These are phyloP conservation scores for Ictalurus punctatus DNA, from an alignment of 2,113 vertebrate species.

Conservation along the genomic window DNA sequence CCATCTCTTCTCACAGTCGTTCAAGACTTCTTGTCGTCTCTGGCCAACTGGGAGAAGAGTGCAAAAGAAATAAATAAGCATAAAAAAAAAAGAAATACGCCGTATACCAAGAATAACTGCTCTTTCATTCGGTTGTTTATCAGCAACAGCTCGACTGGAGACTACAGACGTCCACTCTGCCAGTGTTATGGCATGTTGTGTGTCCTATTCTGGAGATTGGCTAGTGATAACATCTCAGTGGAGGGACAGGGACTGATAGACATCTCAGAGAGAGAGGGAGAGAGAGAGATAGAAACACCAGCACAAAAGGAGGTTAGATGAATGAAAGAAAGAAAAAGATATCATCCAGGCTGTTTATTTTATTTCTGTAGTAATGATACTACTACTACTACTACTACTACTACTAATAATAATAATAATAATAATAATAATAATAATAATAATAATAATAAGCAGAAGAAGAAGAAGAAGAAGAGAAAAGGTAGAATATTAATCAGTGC, in stretches of 20 bases:
- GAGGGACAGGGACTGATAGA: constrained; percentile 59
- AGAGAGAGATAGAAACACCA: constrained; percentile 56
- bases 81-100: neutral
- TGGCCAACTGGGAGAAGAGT: neutral
- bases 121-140: constrained; percentile 16
- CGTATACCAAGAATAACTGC: constrained; percentile 3
- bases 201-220: constrained; percentile 63
- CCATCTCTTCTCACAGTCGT: neutral
- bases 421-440: neutral
- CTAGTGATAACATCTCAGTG: constrained; percentile 64
- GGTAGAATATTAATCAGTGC: no score
- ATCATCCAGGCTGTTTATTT: neutral
- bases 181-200: constrained; percentile 40
- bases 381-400: no score
- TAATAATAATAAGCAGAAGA: no score
- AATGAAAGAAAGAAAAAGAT: neutral
- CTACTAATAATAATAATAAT: neutral
- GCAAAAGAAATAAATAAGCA: constrained; percentile 12
- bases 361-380: no score
- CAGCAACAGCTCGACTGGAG: constrained; percentile 10
- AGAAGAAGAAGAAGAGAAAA: neutral
- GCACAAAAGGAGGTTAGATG: constrained; percentile 4
- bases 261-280: constrained; percentile 67
- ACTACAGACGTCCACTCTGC: constrained; percentile 9
- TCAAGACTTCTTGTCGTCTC: neutral